phyloP scores from a whole-genome alignment of 2,797 vertebrate species.

The Mormyrops boulengeri region DNA sequence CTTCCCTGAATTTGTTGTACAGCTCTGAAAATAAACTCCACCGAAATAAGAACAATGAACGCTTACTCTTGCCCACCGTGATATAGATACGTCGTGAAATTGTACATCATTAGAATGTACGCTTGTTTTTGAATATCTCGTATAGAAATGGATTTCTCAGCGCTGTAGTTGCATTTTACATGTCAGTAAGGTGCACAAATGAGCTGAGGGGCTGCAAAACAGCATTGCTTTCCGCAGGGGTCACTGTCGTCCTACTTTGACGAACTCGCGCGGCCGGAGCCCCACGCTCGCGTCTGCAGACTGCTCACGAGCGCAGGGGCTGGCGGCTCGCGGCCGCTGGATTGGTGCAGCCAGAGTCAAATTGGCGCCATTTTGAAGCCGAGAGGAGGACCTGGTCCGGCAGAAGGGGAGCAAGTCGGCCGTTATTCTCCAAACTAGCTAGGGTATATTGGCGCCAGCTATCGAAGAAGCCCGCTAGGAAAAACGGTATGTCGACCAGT shows the following conservation, averaged over 20 bases:
- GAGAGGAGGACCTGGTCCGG: conserved; percentile 73
- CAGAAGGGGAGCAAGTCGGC: conserved; percentile 67
- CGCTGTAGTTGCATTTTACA: background rate
- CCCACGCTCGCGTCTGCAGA: conserved; percentile 35
- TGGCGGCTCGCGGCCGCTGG: conserved; percentile 50
- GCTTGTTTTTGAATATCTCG: background rate
- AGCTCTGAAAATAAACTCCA: background rate
- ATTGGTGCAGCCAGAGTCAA: conserved; percentile 63
- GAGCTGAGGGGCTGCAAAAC: background rate
- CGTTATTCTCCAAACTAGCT: conserved; percentile 65
- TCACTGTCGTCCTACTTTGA: conserved; percentile 41
- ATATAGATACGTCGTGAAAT: background rate
- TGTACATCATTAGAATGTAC: background rate
- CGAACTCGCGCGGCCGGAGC: background rate
- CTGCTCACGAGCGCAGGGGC: conserved; percentile 38
- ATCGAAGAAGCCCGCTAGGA: background rate
- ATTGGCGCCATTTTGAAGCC: conserved; percentile 98
- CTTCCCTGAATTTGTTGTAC: background rate
- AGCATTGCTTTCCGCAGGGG: conserved; percentile 40
- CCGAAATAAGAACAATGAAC: background rate
- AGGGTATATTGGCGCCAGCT: conserved; percentile 37
- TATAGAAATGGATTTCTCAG: background rate
- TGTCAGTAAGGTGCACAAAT: background rate
- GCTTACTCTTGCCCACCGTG: background rate
- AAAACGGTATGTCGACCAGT: conserved; percentile 45